Percentiles rank a stretch among this genome's conserved stretches.
Conservation (phyloP, 2,113 vertebrate species). For the Pollachius pollachius region DNA sequence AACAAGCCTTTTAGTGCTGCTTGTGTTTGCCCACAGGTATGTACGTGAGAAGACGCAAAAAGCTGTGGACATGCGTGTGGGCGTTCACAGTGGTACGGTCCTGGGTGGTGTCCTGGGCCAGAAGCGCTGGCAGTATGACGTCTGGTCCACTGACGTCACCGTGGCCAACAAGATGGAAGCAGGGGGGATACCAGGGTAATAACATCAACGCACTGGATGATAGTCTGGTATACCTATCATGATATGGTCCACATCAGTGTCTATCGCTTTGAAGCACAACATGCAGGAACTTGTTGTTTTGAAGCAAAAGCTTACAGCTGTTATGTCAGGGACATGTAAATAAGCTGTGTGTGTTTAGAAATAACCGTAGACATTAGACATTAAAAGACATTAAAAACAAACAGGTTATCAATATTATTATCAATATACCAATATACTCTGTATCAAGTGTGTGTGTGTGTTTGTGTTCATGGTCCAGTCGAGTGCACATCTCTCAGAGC, state of each 20-base stretch:
- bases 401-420: too few species aligned
- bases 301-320: too few species aligned
- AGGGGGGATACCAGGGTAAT: slow-evolving; percentile 89
- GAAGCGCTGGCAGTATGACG: slow-evolving; percentile 95
- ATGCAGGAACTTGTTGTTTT: too few species aligned
- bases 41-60: slow-evolving; percentile 93
- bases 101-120: slow-evolving; percentile 92
- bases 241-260: too few species aligned
- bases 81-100: slow-evolving; percentile 90
- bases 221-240: too few species aligned
- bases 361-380: too few species aligned
- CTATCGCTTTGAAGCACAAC: too few species aligned
- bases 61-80: slow-evolving; percentile 92
- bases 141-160: slow-evolving; percentile 94
- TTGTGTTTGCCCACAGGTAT: slow-evolving; percentile 67
- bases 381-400: too few species aligned
- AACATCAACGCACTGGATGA: slow-evolving; percentile 1
- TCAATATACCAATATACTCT: too few species aligned
- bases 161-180: slow-evolving; percentile 98
- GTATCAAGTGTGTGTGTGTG: neutral
- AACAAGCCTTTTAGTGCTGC: too few species aligned
- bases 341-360: too few species aligned
- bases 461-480: slow-evolving; percentile 59
- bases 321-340: too few species aligned
- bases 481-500: slow-evolving; percentile 93